phyloP scores from a whole-genome alignment of 2,797 vertebrate species.

The Antennarius maculatus region DNA sequence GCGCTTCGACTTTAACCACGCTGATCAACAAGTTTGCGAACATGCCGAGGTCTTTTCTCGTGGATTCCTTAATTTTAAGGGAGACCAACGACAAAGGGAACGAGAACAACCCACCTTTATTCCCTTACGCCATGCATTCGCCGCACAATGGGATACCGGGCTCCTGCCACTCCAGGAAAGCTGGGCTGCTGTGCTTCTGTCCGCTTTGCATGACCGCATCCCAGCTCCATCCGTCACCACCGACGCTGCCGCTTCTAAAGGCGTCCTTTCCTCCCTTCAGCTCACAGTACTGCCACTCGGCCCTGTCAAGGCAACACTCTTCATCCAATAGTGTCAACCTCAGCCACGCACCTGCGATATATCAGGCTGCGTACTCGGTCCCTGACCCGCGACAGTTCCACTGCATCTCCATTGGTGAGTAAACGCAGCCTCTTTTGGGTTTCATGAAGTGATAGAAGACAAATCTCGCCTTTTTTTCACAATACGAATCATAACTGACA shows the following conservation, averaged over 20 bases:
- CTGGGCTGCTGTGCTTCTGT: conserved; percentile 95
- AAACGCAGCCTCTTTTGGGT: background rate
- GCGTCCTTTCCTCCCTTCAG: conserved; percentile 92
- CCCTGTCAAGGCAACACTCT: conserved; percentile 89
- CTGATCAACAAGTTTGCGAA: conserved; percentile 59
- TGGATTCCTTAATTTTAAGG: conserved; percentile 97
- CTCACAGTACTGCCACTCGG: conserved; percentile 93
- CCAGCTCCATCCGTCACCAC: conserved; percentile 92
- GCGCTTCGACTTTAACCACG: conserved; percentile 48
- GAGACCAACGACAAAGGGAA: conserved; percentile 88
- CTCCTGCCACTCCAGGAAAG: conserved; percentile 95
- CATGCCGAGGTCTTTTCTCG: conserved; percentile 98
- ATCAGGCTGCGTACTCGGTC: conserved; percentile 91
- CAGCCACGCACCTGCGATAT: conserved; percentile 88
- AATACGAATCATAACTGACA: conserved; percentile 16
- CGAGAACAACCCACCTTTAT: conserved; percentile 88
- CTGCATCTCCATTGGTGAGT: conserved; percentile 98
- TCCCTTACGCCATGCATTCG: conserved; percentile 93
- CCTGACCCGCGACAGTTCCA: conserved; percentile 96
- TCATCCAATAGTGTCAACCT: conserved; percentile 86
- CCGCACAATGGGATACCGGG: conserved; percentile 89
- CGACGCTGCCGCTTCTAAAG: conserved; percentile 91
- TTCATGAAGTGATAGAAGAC: fast-evolving
- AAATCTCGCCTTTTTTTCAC: background rate
- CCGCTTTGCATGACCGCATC: conserved; percentile 94